Evolutionary conservation across 2,888 invertebrate genomes (phyloP), one percentile per base, ranked within the genome.

Genomic region (Ctena decussata): DNA sequence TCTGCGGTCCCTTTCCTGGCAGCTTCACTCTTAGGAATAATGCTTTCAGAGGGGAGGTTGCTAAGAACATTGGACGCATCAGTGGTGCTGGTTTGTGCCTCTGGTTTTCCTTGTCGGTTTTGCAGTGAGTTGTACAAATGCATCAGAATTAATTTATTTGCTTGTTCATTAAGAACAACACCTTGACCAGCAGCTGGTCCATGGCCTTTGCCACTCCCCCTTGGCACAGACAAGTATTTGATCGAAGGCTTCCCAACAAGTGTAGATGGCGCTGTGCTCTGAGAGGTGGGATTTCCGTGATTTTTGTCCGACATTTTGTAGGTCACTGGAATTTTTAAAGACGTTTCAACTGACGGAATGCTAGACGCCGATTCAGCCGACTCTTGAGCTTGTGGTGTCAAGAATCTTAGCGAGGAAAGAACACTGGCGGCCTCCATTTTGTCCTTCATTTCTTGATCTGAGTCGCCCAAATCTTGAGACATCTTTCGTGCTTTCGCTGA

Each of bases 361-460:
- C 1, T 24, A 21, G 65, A 24, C 6, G 30, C 35, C 21, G 35
- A 8, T 65, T 32, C 1, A 32, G 1, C 5, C 1, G 35, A 21
- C 0, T 82, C 82, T 2, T 37, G 21, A 27, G 78, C 35, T 39
- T 71, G 53, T 5, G 88, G 88, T 5, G 85, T 69, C 46, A 85
- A 69, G 69, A 84, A 88, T 74, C 74, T 84, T 37, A 88, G 77
- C 0, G 88, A 88, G 5, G 88, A 88, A 24, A 88, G 46, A 65
- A 80, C 84, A 80, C 77, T 85, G 1, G 92, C 92, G 18, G 91
- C 92, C 46, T 91, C 92, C 21, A 92, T 89, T 74, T 91, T 77
- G 71, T 92, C 92, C 53, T 86, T 85, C 70, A 82, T 77, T 77
- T 92, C 92, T 78, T 90, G 86, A 65, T 89, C 90, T 53, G 35